Conservation (phyloP, 2,888 invertebrate genomes). For the Phalera bucephala region DNA sequence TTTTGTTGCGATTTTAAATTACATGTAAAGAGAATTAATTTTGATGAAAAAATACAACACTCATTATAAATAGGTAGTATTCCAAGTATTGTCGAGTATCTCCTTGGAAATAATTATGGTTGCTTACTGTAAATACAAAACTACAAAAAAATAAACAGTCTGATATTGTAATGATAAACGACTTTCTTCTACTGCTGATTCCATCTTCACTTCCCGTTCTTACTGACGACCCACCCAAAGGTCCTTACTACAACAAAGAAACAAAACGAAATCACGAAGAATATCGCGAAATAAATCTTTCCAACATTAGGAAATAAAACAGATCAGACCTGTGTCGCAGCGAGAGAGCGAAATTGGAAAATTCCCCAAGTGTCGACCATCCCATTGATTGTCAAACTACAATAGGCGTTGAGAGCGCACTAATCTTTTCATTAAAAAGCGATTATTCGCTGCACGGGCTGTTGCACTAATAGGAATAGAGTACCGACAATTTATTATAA, state of each 20-base stretch:
- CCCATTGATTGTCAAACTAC: constrained; percentile 65
- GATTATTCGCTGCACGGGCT: constrained; percentile 77
- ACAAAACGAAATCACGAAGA: constrained; percentile 21
- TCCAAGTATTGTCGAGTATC: too few relatives aligned
- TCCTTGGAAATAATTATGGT: too few relatives aligned
- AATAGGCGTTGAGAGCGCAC: constrained; percentile 61
- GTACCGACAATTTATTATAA: constrained; percentile 37
- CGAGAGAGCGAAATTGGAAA: constrained; percentile 66
- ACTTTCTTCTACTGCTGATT: too few relatives aligned
- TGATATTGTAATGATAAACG: too few relatives aligned
- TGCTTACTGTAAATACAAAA: too few relatives aligned
- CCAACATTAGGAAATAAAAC: constrained; percentile 34
- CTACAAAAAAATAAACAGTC: too few relatives aligned
- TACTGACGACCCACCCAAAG: not conserved
- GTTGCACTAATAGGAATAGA: constrained; percentile 77
- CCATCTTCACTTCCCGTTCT: not conserved
- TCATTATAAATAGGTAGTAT: too few relatives aligned
- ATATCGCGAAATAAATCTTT: constrained; percentile 29
- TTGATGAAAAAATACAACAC: too few relatives aligned
- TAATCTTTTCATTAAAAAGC: constrained; percentile 83
- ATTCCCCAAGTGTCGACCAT: constrained; percentile 68
- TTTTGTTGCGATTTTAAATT: too few relatives aligned
- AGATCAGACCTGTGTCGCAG: constrained; percentile 39
- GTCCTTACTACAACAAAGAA: constrained; percentile 5
- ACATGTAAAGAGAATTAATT: too few relatives aligned